phyloP scores from a whole-genome alignment of 2,113 vertebrate species.

The Tupaia tana region DNA sequence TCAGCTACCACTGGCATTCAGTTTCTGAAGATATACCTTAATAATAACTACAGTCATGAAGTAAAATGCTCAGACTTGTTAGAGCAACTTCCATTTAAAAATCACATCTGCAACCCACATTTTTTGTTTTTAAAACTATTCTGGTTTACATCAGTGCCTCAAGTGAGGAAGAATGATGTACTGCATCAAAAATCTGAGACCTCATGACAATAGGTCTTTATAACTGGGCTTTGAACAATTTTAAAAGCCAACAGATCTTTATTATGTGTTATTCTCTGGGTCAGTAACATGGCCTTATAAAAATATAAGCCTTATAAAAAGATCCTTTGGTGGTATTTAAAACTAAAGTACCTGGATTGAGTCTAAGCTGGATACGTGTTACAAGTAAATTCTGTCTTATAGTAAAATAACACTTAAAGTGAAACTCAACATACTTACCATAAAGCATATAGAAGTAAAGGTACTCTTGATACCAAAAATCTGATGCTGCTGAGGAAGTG shows the following conservation, averaged over 20 bases:
- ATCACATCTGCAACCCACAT: background rate
- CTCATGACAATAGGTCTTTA: background rate
- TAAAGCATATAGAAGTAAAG: conserved; percentile 25
- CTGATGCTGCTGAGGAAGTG: background rate
- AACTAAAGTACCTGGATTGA: conserved; percentile 32
- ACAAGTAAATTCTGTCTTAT: conserved; percentile 59
- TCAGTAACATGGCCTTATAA: background rate
- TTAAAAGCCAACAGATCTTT: conserved; percentile 22
- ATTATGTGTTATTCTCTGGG: background rate
- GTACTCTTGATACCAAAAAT: conserved; percentile 35
- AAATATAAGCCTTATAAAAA: background rate
- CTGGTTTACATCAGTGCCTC: background rate
- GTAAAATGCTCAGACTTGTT: background rate
- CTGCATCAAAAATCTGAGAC: background rate
- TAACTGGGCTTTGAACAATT: background rate
- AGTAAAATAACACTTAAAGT: conserved; percentile 51
- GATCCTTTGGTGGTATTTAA: background rate
- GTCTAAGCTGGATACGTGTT: background rate
- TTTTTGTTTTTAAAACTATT: background rate
- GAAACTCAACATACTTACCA: conserved; percentile 38
- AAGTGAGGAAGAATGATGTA: background rate
- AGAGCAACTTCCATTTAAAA: background rate
- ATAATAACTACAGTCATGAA: background rate
- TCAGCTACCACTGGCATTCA: background rate
- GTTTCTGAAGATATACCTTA: background rate